A percentile compares a stretch with the other conserved stretches of the same genome.
These are phyloP conservation scores for Eristalis arbustorum DNA, from an alignment of 2,888 invertebrate species.

Conservation along the genomic window DNA sequence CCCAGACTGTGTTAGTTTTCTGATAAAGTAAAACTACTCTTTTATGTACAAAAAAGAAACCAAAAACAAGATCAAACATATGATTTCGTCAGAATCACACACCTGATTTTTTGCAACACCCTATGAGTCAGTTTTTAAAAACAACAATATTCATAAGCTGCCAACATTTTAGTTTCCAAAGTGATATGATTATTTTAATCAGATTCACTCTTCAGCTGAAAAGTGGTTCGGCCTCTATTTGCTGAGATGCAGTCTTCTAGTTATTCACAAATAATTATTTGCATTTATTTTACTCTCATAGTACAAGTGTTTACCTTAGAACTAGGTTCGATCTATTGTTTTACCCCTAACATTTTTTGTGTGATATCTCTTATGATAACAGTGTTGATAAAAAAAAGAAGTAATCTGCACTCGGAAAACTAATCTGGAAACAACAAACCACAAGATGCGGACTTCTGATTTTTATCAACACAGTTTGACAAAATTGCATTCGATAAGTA, in stretches of 20 bases:
- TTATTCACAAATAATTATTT: not conserved
- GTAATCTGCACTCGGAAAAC: not conserved
- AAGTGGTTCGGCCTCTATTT: not conserved
- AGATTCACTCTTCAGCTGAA: not conserved
- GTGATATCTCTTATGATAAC: not conserved
- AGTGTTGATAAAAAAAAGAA: not conserved
- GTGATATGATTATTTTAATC: not conserved
- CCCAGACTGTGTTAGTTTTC: not conserved
- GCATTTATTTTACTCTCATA: not conserved
- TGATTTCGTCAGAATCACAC: not conserved
- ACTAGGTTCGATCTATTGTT: not conserved
- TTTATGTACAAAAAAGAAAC: not conserved
- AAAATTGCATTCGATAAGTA: not conserved
- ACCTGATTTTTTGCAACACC: not conserved
- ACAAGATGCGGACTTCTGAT: not conserved
- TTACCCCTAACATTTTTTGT: not conserved
- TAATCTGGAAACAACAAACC: not conserved
- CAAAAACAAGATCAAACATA: not conserved
- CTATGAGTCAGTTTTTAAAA: not conserved
- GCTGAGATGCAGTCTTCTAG: not conserved
- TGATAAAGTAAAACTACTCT: no score
- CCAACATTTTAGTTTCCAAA: not conserved
- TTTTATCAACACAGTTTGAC: not conserved
- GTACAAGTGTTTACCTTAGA: not conserved
- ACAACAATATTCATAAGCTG: not conserved